Base-by-base conservation (phyloP, 1,140 invertebrate genomes). In the Cydia amplana region DNA sequence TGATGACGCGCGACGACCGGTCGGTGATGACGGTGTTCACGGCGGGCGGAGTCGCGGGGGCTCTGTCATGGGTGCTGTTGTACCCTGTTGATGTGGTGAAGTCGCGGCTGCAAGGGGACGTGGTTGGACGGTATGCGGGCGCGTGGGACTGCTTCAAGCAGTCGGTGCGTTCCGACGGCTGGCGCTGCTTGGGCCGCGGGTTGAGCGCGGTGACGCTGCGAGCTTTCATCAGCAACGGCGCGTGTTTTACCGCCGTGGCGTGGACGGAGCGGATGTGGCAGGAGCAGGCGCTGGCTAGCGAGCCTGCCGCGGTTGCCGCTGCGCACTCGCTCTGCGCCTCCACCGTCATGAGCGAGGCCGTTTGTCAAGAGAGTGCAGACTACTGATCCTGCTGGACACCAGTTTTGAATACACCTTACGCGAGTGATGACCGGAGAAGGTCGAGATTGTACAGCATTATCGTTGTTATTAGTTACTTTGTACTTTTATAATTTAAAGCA, bases 81-180 rank as follows among this genome's bases (percentile, higher is more conserved):
- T 99, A 98, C 87, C 98, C 98, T 0, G 87, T 98, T 1, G 98
- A 99, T 89, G 96, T 98, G 0, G 93, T 99, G 7, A 99, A 99
- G 87, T 97, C 98, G 0, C 93, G 97, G 65, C 90, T 98, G 40
- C 98, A 99, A 93, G 95, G 96, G 4, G 97, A 98, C 82, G 93
- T 94, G 0, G 86, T 94, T 18, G 91, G 89, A 1, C 93, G 93
- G 77, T 98, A 97, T 83, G 86, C 89, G 5, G 95, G 95, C n/a
- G 93, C 95, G 10, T 82, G 94, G 55, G 95, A 98, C 83, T 98
- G 97, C 85, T 91, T 96, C 2, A 87, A 91, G 16, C 94, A 96
- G 81, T 97, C 96, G 36, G 91, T 96, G 32, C 88, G 87, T 28
- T 83, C 88, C 0, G 97, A 98, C 83, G 97, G 97, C 0, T 93